Evolutionary conservation across 1,140 invertebrate genomes (phyloP).

Genomic region (Tetragonula clypearis): DNA sequence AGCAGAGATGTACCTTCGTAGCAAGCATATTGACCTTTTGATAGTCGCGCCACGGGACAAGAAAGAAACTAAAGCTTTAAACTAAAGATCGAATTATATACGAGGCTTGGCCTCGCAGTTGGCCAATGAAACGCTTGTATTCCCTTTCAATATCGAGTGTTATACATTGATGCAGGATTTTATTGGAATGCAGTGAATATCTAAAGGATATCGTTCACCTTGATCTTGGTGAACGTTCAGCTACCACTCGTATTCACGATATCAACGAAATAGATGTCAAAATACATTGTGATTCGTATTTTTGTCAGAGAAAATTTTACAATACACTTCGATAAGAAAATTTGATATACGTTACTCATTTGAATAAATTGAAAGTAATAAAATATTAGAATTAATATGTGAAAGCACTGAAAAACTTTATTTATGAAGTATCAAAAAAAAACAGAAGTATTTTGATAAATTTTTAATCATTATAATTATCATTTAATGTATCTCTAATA

Average conservation of each 20-base stretch:
- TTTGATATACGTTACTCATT: neutral
- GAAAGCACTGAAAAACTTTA: no score
- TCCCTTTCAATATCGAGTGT: constrained; percentile 68
- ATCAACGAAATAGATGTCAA: neutral
- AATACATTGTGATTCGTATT: neutral
- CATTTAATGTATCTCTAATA: no score
- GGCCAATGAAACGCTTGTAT: constrained; percentile 67
- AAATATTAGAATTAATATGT: neutral
- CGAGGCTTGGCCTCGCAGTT: constrained; percentile 56
- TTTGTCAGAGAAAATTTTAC: neutral
- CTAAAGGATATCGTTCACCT: constrained; percentile 56
- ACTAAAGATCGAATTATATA: constrained; percentile 75
- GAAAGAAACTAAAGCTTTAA: constrained; percentile 61
- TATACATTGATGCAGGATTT: constrained; percentile 59
- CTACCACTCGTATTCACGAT: constrained; percentile 56
- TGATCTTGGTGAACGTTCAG: constrained; percentile 61
- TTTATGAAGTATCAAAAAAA: no score
- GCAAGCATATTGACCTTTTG: constrained; percentile 57
- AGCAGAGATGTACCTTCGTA: constrained; percentile 59
- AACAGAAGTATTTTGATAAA: neutral
- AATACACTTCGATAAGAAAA: neutral
- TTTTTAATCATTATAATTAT: neutral
- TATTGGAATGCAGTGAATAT: constrained; percentile 54
- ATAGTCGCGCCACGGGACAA: constrained; percentile 37
- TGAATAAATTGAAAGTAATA: neutral